Evolutionary conservation across 1,140 invertebrate genomes (phyloP), one percentile per base, ranked within the genome.

Genomic region (Papilio dardanus): DNA sequence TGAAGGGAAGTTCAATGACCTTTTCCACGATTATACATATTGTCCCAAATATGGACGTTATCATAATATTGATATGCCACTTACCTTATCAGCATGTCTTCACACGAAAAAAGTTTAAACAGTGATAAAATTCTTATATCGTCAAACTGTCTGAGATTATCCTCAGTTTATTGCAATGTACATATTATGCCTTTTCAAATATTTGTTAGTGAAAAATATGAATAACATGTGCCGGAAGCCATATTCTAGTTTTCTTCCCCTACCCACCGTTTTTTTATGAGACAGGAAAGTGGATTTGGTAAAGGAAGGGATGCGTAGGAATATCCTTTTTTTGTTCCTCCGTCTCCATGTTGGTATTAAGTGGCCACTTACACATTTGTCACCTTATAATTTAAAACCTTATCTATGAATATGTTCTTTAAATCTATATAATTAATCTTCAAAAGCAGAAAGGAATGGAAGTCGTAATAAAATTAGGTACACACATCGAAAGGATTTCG

Each of bases 51-150:
- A 62, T 62, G 24, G 24, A 62, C 54, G 14, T 62, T 62, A 62
- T 62, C 54, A 62, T 62, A 62, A 62, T 62, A 62, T 62, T 62
- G 54, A 62, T 24, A 62, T 58, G 54, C 21, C 12, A 62, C 54
- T 62, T 62, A 14, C 54, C 21, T 62, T 62, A 62, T 62, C 54
- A 62, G 2, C 24, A 12, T 62, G 24, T 62, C 24, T 28, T 62
- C 24, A 62, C 54, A 62, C 3, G 12, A 62, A 28, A 62, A 62
- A 28, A 28, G 21, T 62, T 28, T 28, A 62, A 62, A 62, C 24
- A 62, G 30, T 12, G 54, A 62, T 62, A 62, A 62, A 62, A 62
- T 28, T 4, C 12, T 58, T 12, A 62, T 28, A 62, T 62, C 54
- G 54, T 24, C 54, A 62, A 62, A 62, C 54, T 62, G 54, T 62